Evolutionary conservation across 1,140 invertebrate genomes (phyloP), one percentile per base, ranked within the genome.

Genomic region (Whitmania pigra): DNA sequence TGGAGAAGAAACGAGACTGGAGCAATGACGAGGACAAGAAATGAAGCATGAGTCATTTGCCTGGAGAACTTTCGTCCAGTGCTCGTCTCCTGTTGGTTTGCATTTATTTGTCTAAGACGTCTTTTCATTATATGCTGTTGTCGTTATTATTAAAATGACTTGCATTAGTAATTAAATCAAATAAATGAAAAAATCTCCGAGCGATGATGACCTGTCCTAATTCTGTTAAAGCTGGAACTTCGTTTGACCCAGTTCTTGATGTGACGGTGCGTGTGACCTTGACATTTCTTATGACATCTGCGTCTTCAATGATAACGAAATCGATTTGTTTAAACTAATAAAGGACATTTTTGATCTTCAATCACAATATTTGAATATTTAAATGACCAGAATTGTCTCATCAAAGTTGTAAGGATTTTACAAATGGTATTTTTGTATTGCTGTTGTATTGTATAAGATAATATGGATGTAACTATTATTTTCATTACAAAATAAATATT

Each of bases 11-110:
- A 63, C 29, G 57, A 22, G 60, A 53, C 31, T 36, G n/a, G 36
- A 66, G n/a, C 74, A 71, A 43, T 73, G 66, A 29, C 66, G 43
- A 20, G 31, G 43, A 43, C 67, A 54, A 9, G 31, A 40, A 15
- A n/a, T 22, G 49, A 75, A 20, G 40, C 71, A 71, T 49, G 71
- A 67, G 43, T 74, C 74, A 54, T 77, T 77, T 40, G 76, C 75
- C 70, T 77, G 74, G 31, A 77, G 72, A 22, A 76, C 55, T 60
- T 77, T 77, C 49, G 74, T 74, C 76, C 76, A 77, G 68, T 77
- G 76, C 27, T 75, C 75, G 40, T 77, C 76, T 53, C 76, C 76
- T 75, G 22, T 63, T 63, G 57, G 22, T 63, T 31, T 63, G 22
- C 22, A 63, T 63, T 31, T 25, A 13, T 25, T 63, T 27, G 18